These are phyloP conservation scores for Dichetophora obliterata DNA, from an alignment of 2,888 invertebrate genomes.

Conservation along the genomic window DNA sequence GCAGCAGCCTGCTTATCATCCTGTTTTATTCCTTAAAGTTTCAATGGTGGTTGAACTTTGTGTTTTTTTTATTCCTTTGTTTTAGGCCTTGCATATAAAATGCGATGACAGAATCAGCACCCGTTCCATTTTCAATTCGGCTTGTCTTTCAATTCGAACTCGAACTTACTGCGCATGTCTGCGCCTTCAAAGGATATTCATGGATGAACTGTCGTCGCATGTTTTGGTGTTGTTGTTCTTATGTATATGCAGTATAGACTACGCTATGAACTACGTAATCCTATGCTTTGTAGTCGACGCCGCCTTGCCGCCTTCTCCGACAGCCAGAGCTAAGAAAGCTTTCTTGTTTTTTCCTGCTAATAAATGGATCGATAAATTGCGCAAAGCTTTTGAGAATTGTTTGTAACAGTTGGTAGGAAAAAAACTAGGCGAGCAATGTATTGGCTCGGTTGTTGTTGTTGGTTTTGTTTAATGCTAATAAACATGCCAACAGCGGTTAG, in stretches of 20 bases:
- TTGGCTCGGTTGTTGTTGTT: background rate
- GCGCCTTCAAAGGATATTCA: constrained; percentile 10
- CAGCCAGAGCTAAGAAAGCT: background rate
- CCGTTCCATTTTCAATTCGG: background rate
- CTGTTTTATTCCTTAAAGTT: background rate
- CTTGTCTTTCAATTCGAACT: background rate
- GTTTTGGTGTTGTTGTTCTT: background rate
- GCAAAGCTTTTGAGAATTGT: background rate
- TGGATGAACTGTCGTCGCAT: background rate
- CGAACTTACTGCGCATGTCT: constrained; percentile 1
- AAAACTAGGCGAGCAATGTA: background rate
- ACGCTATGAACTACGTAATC: constrained; percentile 14
- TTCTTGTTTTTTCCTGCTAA: background rate
- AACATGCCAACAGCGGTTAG: no score
- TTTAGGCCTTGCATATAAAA: constrained; percentile 1
- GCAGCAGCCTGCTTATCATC: background rate
- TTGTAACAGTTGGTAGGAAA: background rate
- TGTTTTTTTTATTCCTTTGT: background rate
- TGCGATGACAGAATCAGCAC: constrained; percentile 23
- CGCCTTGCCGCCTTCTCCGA: background rate
- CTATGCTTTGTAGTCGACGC: no score
- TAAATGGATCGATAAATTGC: constrained; percentile 10
- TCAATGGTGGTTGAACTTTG: constrained; percentile 29
- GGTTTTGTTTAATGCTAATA: no score
- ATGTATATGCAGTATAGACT: no score